Evolutionary conservation across 1,140 invertebrate species (phyloP).

Genomic region (Drosophila littoralis): DNA sequence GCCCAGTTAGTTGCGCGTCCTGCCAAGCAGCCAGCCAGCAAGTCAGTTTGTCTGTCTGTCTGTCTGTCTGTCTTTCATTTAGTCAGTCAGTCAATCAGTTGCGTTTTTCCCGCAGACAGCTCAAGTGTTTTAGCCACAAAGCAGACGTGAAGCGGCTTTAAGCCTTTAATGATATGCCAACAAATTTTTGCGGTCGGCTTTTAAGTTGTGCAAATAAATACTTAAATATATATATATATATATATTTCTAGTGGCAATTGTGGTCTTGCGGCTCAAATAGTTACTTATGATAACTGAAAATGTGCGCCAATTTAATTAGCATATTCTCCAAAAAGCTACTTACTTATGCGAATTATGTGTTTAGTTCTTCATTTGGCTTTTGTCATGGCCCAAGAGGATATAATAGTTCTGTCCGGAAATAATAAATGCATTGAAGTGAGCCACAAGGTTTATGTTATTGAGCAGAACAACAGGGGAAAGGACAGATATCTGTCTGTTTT

Average conservation of each 20-base stretch:
- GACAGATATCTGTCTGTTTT: too few species aligned
- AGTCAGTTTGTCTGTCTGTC: conserved; percentile 3
- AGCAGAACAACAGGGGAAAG: background rate
- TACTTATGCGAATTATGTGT: conserved; percentile 33
- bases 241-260: conserved; percentile 17
- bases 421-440: background rate
- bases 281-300: conserved; percentile 16
- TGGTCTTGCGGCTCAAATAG: conserved; percentile 12
- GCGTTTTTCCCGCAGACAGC: conserved; percentile 16
- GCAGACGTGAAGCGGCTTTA: conserved; percentile 34
- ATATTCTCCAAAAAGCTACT: conserved; percentile 8
- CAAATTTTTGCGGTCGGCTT: conserved; percentile 33
- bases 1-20: conserved; percentile 15
- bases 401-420: too few species aligned
- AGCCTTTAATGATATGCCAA: conserved; percentile 56
- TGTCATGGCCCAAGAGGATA: too few species aligned
- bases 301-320: conserved; percentile 13
- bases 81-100: conserved; percentile 15
- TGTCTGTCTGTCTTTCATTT: too few species aligned
- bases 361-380: background rate
- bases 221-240: conserved; percentile 3
- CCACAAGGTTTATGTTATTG: background rate
- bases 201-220: conserved; percentile 22
- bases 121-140: conserved; percentile 53
- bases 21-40: conserved; percentile 13